Percentiles rank a stretch among this genome's conserved stretches.
Conservation (phyloP, 64 coral and sea anemone genomes). For the Anthopleura sola region DNA sequence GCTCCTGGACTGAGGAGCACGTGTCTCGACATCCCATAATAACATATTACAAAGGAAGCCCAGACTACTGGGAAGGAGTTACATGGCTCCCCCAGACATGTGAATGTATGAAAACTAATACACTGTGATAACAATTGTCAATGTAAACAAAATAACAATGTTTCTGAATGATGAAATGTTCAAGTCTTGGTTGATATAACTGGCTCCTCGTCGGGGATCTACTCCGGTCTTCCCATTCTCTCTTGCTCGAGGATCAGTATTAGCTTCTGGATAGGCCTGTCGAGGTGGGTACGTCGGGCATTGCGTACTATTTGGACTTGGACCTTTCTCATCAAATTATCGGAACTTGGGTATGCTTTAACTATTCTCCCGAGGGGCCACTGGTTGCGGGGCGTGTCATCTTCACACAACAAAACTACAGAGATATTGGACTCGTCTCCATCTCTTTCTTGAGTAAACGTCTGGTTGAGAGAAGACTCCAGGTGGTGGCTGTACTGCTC, state of each 20-base stretch:
- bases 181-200: neutral
- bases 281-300: neutral
- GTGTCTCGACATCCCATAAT: neutral
- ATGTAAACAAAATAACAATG: neutral
- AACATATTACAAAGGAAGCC: neutral
- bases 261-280: neutral
- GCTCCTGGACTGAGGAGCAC: too few relatives aligned
- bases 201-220: conserved; percentile 1
- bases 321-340: conserved; percentile 31
- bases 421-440: conserved; percentile 21
- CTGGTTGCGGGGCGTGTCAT: neutral
- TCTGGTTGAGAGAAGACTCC: conserved; percentile 25
- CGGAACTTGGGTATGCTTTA: conserved; percentile 18
- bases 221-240: neutral
- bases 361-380: conserved; percentile 14
- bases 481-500: conserved; percentile 22
- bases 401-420: neutral
- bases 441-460: conserved; percentile 35
- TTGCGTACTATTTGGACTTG: neutral
- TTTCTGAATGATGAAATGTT: neutral
- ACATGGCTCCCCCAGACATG: conserved; percentile 1
- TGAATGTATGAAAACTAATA: neutral
- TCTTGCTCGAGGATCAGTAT: neutral
- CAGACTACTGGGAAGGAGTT: neutral
- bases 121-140: neutral